Percentiles rank a stretch among this genome's conserved stretches.
These are phyloP conservation scores for Hydrophis major DNA, from an alignment of 2,797 vertebrate species.

Conservation along the genomic window DNA sequence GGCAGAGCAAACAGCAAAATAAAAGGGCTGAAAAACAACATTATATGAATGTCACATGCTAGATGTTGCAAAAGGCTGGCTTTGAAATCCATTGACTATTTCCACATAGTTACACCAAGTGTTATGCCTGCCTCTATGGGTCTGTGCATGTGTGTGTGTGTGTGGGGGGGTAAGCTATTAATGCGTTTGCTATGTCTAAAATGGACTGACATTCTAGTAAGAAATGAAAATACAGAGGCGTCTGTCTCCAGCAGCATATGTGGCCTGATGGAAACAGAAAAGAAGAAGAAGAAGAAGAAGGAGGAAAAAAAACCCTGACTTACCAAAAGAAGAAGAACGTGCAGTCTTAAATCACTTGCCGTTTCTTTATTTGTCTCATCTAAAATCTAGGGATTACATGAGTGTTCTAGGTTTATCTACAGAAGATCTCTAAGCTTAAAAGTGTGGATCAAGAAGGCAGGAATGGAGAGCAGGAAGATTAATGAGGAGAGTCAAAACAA, in stretches of 20 bases:
- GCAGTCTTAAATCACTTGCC: conserved; percentile 54
- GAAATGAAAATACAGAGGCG: neutral
- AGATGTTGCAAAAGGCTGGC: conserved; percentile 64
- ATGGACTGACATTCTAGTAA: conserved; percentile 25
- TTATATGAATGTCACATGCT: conserved; percentile 55
- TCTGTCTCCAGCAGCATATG: conserved; percentile 19
- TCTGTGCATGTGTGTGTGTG: neutral
- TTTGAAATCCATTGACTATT: conserved; percentile 49
- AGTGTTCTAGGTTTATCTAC: conserved; percentile 45
- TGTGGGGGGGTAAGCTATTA: conserved; percentile 44
- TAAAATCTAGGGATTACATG: conserved; percentile 26
- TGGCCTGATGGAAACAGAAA: conserved; percentile 41
- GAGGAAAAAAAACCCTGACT: conserved; percentile 18
- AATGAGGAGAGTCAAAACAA: neutral
- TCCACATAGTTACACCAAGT: conserved; percentile 53
- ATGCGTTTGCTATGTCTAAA: conserved; percentile 27
- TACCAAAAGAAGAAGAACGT: conserved; percentile 39
- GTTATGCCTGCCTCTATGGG: neutral
- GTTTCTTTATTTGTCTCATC: conserved; percentile 48
- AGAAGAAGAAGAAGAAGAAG: conserved; percentile 31
- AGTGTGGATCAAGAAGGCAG: conserved; percentile 45
- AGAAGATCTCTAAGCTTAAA: conserved; percentile 39
- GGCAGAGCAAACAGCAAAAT: conserved; percentile 47
- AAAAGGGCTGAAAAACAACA: conserved; percentile 47
- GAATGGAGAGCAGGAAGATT: neutral